Conservation (phyloP, 2,888 invertebrate genomes). For the Cataglyphis albicans region DNA sequence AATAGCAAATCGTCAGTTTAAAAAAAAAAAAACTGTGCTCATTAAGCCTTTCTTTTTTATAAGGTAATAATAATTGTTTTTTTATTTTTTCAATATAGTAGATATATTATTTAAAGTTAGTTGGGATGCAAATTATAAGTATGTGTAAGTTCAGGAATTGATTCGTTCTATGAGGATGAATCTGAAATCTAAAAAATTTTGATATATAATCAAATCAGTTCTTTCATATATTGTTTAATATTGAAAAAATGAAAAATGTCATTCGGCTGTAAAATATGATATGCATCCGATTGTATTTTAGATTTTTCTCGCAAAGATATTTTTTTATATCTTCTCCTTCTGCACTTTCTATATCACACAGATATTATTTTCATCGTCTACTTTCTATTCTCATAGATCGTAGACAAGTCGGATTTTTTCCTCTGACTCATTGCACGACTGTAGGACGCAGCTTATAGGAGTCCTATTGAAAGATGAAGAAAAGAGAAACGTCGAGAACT, state of each 20-base stretch:
- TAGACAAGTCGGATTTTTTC: slow-evolving; percentile 6
- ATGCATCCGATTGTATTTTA: not conserved
- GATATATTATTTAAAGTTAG: not conserved
- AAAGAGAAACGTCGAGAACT: slow-evolving; percentile 30
- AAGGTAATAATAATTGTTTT: not conserved
- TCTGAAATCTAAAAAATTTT: not conserved
- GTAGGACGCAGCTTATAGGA: slow-evolving; percentile 11
- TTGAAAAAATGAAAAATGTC: not conserved
- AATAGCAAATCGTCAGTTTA: not conserved
- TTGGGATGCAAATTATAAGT: slow-evolving; percentile 1
- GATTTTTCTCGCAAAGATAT: not conserved
- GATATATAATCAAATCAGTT: not conserved
- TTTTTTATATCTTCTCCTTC: not conserved
- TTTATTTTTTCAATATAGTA: not conserved
- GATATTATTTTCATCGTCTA: slow-evolving; percentile 18
- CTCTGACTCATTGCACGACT: slow-evolving; percentile 18
- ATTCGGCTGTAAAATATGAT: slow-evolving; percentile 10
- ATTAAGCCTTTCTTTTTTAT: not conserved
- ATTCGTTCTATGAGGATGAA: not conserved
- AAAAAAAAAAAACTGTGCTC: not conserved
- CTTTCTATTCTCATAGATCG: not conserved
- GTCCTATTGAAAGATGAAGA: slow-evolving; percentile 40
- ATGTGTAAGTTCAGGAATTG: not conserved
- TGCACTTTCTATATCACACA: not conserved
- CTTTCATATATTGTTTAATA: not conserved